Percentiles rank a stretch among this genome's conserved stretches.
Conservation (phyloP, 1,140 invertebrate species). For the Dolichoris vasculosae region DNA sequence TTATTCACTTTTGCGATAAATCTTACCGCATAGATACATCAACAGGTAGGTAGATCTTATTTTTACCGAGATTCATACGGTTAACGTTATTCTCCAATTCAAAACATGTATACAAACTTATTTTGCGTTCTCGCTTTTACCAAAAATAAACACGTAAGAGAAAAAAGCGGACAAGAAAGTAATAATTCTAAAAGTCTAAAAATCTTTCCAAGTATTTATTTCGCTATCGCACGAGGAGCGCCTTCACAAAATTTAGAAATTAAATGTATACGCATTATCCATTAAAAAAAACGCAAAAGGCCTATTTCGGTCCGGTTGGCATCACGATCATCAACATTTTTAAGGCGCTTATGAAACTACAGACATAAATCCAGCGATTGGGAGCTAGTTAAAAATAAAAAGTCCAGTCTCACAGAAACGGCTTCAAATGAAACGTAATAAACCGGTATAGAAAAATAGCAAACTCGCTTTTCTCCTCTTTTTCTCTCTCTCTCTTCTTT, state of each 20-base stretch:
- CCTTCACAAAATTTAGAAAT: neutral
- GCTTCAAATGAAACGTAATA: neutral
- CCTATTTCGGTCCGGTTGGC: neutral
- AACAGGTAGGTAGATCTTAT: slow-evolving; percentile 34
- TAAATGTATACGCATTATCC: neutral
- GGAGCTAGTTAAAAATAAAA: neutral
- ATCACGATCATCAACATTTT: slow-evolving; percentile 3
- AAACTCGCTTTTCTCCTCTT: too few species aligned
- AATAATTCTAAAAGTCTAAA: neutral
- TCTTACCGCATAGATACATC: neutral
- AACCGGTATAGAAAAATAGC: neutral
- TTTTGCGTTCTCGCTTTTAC: neutral
- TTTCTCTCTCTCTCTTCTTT: neutral
- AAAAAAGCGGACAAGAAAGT: neutral
- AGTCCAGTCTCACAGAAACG: neutral
- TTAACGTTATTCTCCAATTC: neutral
- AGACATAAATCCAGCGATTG: slow-evolving; percentile 17
- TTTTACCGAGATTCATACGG: neutral
- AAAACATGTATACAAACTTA: neutral
- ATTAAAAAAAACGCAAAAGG: neutral
- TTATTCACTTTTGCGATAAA: neutral
- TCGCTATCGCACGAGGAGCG: neutral
- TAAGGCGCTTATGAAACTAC: neutral
- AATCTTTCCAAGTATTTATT: neutral
- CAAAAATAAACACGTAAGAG: neutral